Percentiles rank a stretch among this genome's conserved stretches.
phyloP scores from a whole-genome alignment of 2,113 vertebrate genomes.

The Nansenia antarctica region DNA sequence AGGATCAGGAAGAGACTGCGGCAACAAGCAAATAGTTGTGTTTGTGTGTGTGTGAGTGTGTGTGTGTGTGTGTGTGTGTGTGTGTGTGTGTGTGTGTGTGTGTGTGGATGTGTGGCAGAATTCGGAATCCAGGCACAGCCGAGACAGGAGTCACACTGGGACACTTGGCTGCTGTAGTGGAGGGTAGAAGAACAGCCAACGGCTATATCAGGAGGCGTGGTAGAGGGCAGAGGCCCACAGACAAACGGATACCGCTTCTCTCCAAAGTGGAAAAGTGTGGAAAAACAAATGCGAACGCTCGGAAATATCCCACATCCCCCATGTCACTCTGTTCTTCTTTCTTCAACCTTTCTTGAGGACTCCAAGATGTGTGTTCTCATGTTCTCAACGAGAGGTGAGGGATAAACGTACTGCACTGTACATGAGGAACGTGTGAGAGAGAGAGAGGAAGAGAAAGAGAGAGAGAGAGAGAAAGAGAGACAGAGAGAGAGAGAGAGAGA shows the following conservation, averaged over 20 bases:
- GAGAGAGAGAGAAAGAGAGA: not conserved
- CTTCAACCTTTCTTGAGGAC: no score
- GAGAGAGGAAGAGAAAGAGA: not conserved
- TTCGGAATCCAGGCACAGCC: no score
- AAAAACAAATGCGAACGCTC: no score
- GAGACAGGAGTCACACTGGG: not conserved
- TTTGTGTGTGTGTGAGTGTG: not conserved
- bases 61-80: constrained; percentile 13
- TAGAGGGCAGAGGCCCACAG: not conserved
- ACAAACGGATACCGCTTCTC: not conserved
- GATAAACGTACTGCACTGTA: no score
- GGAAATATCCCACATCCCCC: no score
- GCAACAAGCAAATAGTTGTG: constrained; percentile 20
- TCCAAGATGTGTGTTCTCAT: no score
- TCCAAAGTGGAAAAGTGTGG: no score
- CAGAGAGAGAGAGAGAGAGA: not conserved
- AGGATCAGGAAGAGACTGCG: constrained; percentile 12
- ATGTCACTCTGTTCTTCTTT: no score
- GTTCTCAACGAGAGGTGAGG: no score
- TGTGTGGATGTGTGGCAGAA: not conserved
- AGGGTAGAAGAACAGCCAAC: not conserved
- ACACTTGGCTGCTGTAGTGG: not conserved
- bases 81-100: not conserved
- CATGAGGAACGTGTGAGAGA: not conserved
- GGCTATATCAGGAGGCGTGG: not conserved